Evolutionary conservation across 2,113 vertebrate species (phyloP).

Genomic region (Bos javanicus): DNA sequence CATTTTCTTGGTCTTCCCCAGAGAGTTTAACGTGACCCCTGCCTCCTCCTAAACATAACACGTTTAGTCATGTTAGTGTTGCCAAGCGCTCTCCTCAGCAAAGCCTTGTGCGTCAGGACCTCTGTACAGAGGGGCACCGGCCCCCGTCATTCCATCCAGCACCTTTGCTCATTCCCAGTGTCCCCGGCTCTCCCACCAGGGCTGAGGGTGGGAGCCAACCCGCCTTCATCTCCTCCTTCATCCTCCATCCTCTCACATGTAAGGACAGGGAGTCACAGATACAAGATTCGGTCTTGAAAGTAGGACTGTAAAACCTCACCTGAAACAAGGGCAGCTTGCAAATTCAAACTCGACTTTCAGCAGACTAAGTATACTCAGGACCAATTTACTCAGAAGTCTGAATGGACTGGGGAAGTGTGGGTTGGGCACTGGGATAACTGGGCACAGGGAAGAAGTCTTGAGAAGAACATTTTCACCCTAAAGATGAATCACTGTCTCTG

Average conservation of each 20-base stretch:
- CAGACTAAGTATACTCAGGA: not conserved
- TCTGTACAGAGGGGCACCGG: not conserved
- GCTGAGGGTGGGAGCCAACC: not conserved
- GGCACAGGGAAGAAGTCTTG: not conserved
- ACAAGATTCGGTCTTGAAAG: not conserved
- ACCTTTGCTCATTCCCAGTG: not conserved
- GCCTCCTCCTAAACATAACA: not conserved
- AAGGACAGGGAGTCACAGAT: not conserved
- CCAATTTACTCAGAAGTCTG: not conserved
- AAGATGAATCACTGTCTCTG: not conserved
- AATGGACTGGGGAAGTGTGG: not conserved
- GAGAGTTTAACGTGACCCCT: not conserved
- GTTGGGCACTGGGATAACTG: not conserved
- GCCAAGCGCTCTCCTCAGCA: not conserved
- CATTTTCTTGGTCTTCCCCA: not conserved
- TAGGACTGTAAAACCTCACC: not conserved
- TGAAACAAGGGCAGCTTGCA: not conserved
- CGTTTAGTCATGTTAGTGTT: not conserved
- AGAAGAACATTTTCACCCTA: not conserved
- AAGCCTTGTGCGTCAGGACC: fast-evolving
- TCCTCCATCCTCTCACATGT: not conserved
- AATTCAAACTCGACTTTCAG: not conserved
- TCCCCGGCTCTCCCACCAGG: not conserved
- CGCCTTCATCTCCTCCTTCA: not conserved
- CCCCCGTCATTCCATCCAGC: fast-evolving